Evolutionary conservation across 1,140 invertebrate genomes (phyloP), one percentile per base, ranked within the genome.

Genomic region (Ceratosolen fusciceps): DNA sequence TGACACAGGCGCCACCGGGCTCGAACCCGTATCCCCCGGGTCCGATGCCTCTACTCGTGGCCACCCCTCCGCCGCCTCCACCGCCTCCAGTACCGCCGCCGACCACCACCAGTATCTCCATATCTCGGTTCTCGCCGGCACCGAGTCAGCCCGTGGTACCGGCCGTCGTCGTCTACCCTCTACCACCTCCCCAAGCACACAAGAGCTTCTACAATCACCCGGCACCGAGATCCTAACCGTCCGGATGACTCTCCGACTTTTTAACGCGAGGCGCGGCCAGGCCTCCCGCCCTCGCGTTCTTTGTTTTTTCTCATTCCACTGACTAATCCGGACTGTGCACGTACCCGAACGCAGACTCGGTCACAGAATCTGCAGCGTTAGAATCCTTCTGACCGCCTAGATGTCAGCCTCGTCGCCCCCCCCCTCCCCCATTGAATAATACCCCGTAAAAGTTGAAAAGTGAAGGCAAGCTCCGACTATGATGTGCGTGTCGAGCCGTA

Each of bases 11-110:
- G 29, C 89, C 89, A 21, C 89, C 89, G 19, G 89, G 88, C 8
- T 86, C 90, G 1, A 90, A 90, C 74, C 89, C 89, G 0, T 90
- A 90, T 80, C 89, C 89, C 12, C 89, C 89, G 0, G 29, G 67
- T 1, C 88, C 88, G 54, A 87, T 88, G 31, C n/a, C 78, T 49
- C 80, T 83, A 52, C 81, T 86, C 0, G 82, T 83, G 16, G 77
- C 80, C 1, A 82, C 85, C 0, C 72, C 85, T 2, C 83, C 85
- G 37, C 81, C 85, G 9, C 78, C 85, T 0, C 81, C 84, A 9
- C 82, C 80, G 21, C 26, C 72, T 2, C 80, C 84, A 2, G 80
- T 81, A 4, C 81, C 82, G 24, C 82, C 82, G 31, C 83, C 83
- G 5, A 43, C 74, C 14, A 77, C 52, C 10, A 31, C 82, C 60